Percentiles rank a stretch among this genome's conserved stretches.
These are phyloP conservation scores for Enteromius radiatus DNA, from an alignment of 2,797 vertebrate genomes.

Conservation along the genomic window DNA sequence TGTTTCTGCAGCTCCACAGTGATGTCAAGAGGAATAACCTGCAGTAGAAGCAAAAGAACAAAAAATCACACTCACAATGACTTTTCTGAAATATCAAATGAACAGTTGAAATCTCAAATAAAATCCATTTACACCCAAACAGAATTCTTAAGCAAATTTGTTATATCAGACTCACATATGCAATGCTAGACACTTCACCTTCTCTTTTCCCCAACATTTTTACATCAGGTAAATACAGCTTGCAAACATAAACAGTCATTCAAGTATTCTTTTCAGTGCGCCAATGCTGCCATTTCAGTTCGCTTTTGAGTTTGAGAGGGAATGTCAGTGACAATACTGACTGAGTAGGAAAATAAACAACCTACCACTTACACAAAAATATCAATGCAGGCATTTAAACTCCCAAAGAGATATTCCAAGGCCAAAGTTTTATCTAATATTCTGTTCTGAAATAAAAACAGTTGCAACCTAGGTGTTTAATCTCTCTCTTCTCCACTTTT, in stretches of 20 bases:
- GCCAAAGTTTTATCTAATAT: background rate
- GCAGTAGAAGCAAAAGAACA: conserved; percentile 48
- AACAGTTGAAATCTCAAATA: conserved; percentile 24
- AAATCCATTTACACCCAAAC: conserved; percentile 13
- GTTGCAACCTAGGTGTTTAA: background rate
- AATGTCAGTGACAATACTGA: background rate
- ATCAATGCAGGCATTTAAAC: background rate
- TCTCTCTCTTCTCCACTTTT: conserved; percentile 36
- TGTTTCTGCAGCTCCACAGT: conserved; percentile 97
- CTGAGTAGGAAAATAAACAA: background rate
- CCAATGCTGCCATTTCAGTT: background rate
- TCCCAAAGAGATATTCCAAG: background rate
- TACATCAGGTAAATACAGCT: background rate
- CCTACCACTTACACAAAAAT: background rate
- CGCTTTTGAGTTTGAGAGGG: background rate
- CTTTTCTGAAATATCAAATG: background rate
- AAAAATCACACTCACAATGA: background rate
- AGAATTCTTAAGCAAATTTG: background rate
- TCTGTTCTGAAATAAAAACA: background rate
- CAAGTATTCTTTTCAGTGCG: conserved; percentile 10
- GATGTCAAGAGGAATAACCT: conserved; percentile 98
- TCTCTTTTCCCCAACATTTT: background rate
- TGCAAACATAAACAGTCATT: background rate
- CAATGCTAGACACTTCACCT: background rate
- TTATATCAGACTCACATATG: background rate